Evolutionary conservation across 2,113 vertebrate genomes (phyloP), one percentile per base, ranked within the genome.

Genomic region (Oryzias woworae): DNA sequence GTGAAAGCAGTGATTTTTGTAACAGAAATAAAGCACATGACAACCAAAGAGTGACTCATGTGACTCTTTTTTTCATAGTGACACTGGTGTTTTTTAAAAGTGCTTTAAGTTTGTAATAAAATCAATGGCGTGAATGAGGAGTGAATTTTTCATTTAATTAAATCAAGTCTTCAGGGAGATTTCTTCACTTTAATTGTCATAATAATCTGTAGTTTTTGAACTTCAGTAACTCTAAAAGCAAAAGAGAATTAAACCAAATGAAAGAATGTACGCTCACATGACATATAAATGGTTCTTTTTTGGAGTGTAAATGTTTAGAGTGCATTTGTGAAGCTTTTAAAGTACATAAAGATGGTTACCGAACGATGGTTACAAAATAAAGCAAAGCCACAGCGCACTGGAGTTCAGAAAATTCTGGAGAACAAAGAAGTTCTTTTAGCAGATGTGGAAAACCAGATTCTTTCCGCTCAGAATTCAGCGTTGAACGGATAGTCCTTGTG

Each of bases 401-500:
- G 12, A 36, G 45, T 59, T 17, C 1, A 2, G 66, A 12, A 4
- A 3, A 42, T 17, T 18, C 7, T 1, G 46, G 2, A 60, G 10
- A 7, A 4, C 0, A 14, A 14, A 48, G 52, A 52, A 22, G 55
- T 10, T 45, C 24, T 18, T 2, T 10, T 24, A 53, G 44, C 54
- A 15, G 12, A 28, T 75, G 52, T 0, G 44, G 47, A 50, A 58
- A 36, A 28, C 23, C 41, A 0, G 50, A 6, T 1, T 13, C n/a
- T 51, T 71, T 41, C 45, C 0, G 0, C 16, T 88, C 62, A 92
- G 69, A 80, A 90, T 17, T 89, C 84, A 4, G 74, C 42, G 0
- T 80, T 69, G 61, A 92, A 91, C 0, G 92, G 90, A 53, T 62
- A 92, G 69, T 92, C 88, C 66, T 88, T 90, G 82, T 91, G 91